phyloP scores from a whole-genome alignment of 1,140 invertebrate genomes.

The Eueides isabella region DNA sequence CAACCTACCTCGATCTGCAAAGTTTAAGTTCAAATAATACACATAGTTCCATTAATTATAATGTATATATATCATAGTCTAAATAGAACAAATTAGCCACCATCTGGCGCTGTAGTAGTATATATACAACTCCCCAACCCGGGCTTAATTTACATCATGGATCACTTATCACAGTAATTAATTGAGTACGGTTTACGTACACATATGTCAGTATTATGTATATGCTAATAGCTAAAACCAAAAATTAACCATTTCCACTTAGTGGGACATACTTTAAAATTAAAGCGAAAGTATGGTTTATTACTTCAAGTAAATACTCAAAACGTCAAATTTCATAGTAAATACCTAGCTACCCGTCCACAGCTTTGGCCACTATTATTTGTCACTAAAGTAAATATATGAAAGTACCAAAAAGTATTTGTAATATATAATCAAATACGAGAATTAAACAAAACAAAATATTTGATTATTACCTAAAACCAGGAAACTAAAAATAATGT shows the following conservation, averaged over 20 bases:
- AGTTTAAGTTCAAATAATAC: too few species aligned
- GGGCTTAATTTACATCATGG: background rate
- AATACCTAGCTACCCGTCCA: too few species aligned
- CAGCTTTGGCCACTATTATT: too few species aligned
- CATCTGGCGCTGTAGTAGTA: background rate
- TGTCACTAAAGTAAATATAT: too few species aligned
- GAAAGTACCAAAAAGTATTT: too few species aligned
- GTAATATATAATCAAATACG: too few species aligned
- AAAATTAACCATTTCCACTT: background rate
- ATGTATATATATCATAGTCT: background rate
- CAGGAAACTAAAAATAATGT: too few species aligned
- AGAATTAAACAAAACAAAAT: too few species aligned
- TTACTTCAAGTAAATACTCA: background rate
- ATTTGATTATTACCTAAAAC: too few species aligned
- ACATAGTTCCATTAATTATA: background rate
- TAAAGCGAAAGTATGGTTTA: background rate
- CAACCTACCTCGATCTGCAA: too few species aligned
- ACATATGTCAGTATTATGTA: background rate
- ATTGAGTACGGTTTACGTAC: background rate
- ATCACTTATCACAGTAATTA: slow-evolving; percentile 3
- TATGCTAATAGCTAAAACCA: background rate
- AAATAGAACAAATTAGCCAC: background rate
- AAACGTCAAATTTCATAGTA: too few species aligned
- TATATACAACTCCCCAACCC: background rate
- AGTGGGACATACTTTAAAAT: background rate